phyloP scores from a whole-genome alignment of 2,797 vertebrate genomes.

The Anabas testudineus region DNA sequence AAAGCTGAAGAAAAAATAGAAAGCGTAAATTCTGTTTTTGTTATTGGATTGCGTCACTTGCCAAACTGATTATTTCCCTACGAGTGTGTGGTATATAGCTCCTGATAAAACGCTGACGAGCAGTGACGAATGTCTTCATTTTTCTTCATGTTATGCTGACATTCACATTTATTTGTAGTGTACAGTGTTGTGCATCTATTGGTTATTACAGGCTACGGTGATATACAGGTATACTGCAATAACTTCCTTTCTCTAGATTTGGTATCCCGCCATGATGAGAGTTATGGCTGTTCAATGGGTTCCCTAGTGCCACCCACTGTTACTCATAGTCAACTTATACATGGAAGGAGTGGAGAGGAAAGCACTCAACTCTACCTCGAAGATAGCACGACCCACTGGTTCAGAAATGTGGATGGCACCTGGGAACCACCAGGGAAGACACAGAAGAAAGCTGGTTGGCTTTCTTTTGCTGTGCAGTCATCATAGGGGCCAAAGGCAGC shows the following conservation, averaged over 20 bases:
- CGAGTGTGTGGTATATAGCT: conserved; percentile 55
- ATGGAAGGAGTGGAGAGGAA: too few species aligned
- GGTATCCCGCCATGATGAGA: too few species aligned
- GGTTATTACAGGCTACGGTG: conserved; percentile 21
- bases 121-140: conserved; percentile 59
- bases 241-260: neutral
- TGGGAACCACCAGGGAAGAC: too few species aligned
- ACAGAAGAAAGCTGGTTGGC: too few species aligned
- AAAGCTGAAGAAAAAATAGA: conserved; percentile 58
- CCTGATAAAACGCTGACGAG: conserved; percentile 59
- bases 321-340: too few species aligned
- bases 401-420: too few species aligned
- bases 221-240: conserved; percentile 38
- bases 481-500: too few species aligned
- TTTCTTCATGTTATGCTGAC: conserved; percentile 61
- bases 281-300: too few species aligned
- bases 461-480: too few species aligned
- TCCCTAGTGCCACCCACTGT: too few species aligned
- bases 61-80: conserved; percentile 72
- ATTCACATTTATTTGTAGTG: conserved; percentile 29
- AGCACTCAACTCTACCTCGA: too few species aligned
- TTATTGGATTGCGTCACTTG: conserved; percentile 72
- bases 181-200: conserved; percentile 42
- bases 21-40: conserved; percentile 71
- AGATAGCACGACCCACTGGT: too few species aligned